phyloP scores from a whole-genome alignment of 2,797 vertebrate genomes.

The Microhierax caerulescens region DNA sequence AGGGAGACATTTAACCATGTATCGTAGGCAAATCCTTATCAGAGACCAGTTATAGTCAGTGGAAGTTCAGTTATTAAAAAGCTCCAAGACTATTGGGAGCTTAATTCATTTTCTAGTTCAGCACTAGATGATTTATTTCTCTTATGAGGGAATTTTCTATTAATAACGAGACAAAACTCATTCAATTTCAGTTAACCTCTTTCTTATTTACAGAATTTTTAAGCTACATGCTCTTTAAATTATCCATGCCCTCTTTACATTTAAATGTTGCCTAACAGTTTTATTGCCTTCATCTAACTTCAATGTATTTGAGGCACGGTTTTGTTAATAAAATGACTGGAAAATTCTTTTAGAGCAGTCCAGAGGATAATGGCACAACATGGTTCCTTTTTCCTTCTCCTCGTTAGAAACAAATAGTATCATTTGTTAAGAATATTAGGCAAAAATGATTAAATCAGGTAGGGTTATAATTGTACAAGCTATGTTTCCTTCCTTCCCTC shows the following conservation, averaged over 20 bases:
- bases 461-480: background rate
- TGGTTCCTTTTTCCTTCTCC: background rate
- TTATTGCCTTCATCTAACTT: conserved; percentile 16
- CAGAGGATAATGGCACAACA: background rate
- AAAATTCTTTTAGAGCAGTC: background rate
- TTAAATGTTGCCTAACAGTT: conserved; percentile 12
- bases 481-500: background rate
- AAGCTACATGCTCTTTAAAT: conserved; percentile 40
- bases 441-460: background rate
- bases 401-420: background rate
- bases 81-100: background rate
- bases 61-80: conserved; percentile 14
- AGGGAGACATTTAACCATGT: background rate
- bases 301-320: background rate
- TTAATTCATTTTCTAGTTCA: conserved; percentile 21
- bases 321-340: conserved; percentile 10
- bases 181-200: conserved; percentile 41
- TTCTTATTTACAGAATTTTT: conserved; percentile 27
- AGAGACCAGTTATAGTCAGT: background rate
- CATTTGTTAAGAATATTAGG: background rate
- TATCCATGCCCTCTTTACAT: conserved; percentile 2
- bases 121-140: conserved; percentile 18
- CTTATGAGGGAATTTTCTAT: conserved; percentile 16
- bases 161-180: conserved; percentile 13
- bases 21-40: background rate